These are phyloP conservation scores for Squalus acanthias DNA, from an alignment of 2,797 vertebrate species.

Conservation along the genomic window DNA sequence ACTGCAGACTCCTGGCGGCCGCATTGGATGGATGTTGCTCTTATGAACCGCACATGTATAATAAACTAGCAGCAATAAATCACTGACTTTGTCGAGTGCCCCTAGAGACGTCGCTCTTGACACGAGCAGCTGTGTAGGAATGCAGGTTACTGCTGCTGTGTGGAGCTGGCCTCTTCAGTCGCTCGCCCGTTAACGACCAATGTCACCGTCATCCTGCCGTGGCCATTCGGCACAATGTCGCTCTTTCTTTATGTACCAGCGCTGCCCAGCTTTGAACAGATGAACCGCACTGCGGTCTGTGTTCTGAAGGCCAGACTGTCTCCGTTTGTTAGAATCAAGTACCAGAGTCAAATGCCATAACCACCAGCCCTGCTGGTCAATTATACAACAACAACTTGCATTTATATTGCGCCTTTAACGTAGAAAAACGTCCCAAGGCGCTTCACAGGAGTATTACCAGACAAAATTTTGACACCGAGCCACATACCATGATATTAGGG, in stretches of 20 bases:
- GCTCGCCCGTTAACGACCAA: not conserved
- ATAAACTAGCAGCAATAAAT: not conserved
- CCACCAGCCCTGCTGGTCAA: too few species aligned
- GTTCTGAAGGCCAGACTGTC: not conserved
- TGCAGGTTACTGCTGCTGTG: not conserved
- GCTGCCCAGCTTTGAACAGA: not conserved
- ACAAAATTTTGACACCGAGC: not conserved
- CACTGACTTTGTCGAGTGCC: not conserved
- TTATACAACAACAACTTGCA: not conserved
- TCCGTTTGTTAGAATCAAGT: not conserved
- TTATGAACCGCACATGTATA: not conserved
- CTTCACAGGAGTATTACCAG: too few species aligned
- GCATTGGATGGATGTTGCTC: not conserved
- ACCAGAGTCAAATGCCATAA: not conserved
- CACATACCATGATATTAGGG: not conserved
- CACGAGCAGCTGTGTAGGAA: not conserved
- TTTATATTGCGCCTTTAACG: not conserved
- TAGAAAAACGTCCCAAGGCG: not conserved
- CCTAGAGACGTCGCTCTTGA: not conserved
- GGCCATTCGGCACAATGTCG: too few species aligned
- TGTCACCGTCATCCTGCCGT: not conserved
- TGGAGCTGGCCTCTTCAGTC: not conserved
- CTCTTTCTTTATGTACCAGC: not conserved
- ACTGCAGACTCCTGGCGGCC: not conserved
- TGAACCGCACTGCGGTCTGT: not conserved